These are phyloP conservation scores for Drosophila atroscutellata DNA, from an alignment of 2,888 invertebrate genomes.

Conservation along the genomic window DNA sequence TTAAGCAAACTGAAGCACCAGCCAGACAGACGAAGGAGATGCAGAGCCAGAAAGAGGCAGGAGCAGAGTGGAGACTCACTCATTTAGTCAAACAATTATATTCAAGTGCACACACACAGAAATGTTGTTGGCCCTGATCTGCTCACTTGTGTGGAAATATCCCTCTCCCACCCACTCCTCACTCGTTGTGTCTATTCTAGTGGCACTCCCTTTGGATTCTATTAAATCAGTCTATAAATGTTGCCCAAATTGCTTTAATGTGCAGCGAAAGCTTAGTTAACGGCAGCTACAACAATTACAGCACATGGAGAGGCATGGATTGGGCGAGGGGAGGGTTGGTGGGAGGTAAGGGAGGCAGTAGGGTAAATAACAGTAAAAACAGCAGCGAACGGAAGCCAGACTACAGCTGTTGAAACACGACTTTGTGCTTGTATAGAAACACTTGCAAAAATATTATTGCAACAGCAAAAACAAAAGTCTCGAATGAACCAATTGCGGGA, in stretches of 20 bases:
- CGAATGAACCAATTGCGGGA: background rate
- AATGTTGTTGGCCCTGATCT: slow-evolving; percentile 48
- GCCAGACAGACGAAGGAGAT: background rate
- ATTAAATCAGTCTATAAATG: slow-evolving; percentile 84
- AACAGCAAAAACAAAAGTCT: slow-evolving; percentile 49
- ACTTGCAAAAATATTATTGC: slow-evolving; percentile 79
- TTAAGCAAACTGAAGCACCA: slow-evolving; percentile 47
- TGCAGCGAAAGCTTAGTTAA: slow-evolving; percentile 76
- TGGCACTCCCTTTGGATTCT: slow-evolving; percentile 53
- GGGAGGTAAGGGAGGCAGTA: background rate
- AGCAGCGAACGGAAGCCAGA: slow-evolving; percentile 65
- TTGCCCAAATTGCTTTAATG: slow-evolving; percentile 83
- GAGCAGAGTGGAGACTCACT: slow-evolving; percentile 46
- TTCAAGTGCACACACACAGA: slow-evolving; percentile 69
- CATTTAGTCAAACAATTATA: slow-evolving; percentile 80
- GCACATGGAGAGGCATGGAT: background rate
- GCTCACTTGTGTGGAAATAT: slow-evolving; percentile 77
- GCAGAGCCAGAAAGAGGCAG: background rate
- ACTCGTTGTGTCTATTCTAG: background rate
- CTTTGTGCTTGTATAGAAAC: slow-evolving; percentile 79
- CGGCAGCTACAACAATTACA: slow-evolving; percentile 50
- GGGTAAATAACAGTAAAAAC: slow-evolving; percentile 65
- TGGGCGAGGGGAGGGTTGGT: no score
- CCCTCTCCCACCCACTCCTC: slow-evolving; percentile 15
- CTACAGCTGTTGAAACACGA: slow-evolving; percentile 83